phyloP scores from a whole-genome alignment of 2,113 vertebrate genomes.

The Nothoprocta pentlandii region DNA sequence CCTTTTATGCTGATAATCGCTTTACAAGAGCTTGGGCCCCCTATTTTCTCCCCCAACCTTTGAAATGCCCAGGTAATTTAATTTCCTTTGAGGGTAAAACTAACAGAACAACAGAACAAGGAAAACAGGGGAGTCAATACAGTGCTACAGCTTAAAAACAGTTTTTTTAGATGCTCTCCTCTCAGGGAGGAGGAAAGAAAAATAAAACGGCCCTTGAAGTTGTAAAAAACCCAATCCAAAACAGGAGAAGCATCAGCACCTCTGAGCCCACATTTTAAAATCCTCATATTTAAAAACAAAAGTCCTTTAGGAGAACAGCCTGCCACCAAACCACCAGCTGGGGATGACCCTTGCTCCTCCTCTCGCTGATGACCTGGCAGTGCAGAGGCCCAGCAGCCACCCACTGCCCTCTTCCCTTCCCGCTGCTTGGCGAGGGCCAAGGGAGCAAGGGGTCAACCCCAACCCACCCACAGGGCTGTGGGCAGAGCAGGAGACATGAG shows the following conservation, averaged over 20 bases:
- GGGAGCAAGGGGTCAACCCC: accelerated
- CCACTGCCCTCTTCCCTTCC: not conserved
- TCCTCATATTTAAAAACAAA: conserved; percentile 15
- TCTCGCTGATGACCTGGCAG: not conserved
- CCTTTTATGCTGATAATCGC: conserved; percentile 2
- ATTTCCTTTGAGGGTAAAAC: conserved; percentile 22
- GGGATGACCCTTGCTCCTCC: not conserved
- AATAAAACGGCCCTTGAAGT: not conserved
- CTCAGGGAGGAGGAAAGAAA: not conserved
- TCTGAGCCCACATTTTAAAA: conserved; percentile 13
- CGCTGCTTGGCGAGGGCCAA: accelerated
- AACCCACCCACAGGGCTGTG: accelerated
- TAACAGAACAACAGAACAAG: not conserved
- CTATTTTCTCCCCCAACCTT: not conserved
- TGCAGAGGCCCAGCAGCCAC: not conserved
- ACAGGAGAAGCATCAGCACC: conserved; percentile 38
- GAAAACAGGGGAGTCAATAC: conserved; percentile 37
- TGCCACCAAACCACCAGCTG: not conserved
- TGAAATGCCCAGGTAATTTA: not conserved
- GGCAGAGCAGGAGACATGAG: not conserved
- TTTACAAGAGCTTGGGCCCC: not conserved
- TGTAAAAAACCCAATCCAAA: conserved; percentile 5
- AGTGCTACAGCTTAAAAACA: conserved; percentile 47
- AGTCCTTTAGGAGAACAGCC: not conserved
- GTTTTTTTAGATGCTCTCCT: conserved; percentile 16